These are phyloP conservation scores for Zoroaster sp. DNA, from an alignment of 53 echinoderm and acorn worm genomes.

Conservation along the genomic window DNA sequence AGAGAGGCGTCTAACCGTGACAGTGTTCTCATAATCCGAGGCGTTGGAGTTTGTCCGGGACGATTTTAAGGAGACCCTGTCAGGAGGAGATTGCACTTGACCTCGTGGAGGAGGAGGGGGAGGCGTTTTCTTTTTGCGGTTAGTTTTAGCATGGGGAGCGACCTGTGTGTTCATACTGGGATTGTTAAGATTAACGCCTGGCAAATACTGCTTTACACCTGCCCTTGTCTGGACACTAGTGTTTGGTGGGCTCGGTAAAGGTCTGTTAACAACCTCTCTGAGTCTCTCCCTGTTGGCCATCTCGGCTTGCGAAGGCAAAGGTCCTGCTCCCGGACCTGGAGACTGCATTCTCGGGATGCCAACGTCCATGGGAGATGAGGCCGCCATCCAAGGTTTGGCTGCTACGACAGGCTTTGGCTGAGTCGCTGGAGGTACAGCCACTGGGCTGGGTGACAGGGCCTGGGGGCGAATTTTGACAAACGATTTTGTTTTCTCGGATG, in stretches of 20 bases:
- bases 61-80: background rate
- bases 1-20: background rate
- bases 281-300: conserved; percentile 13
- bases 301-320: background rate
- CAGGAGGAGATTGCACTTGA: background rate
- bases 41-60: conserved; percentile 32
- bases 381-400: background rate
- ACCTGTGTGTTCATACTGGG: background rate
- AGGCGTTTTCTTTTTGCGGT: background rate
- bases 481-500: conserved; percentile 42
- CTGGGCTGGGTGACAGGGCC: background rate
- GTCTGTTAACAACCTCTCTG: background rate
- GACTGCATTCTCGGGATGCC: background rate
- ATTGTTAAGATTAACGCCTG: background rate
- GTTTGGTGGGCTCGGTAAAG: conserved; percentile 19
- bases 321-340: background rate
- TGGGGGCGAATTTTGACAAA: conserved; percentile 20
- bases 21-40: conserved; percentile 1
- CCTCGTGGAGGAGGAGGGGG: conserved; percentile 32
- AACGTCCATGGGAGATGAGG: background rate
- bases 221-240: background rate
- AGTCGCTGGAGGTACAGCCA: too few species aligned
- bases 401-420: background rate
- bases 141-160: background rate
- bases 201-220: background rate